These are phyloP conservation scores for Cantharis lateralis DNA, from an alignment of 2,888 invertebrate species.

Conservation along the genomic window DNA sequence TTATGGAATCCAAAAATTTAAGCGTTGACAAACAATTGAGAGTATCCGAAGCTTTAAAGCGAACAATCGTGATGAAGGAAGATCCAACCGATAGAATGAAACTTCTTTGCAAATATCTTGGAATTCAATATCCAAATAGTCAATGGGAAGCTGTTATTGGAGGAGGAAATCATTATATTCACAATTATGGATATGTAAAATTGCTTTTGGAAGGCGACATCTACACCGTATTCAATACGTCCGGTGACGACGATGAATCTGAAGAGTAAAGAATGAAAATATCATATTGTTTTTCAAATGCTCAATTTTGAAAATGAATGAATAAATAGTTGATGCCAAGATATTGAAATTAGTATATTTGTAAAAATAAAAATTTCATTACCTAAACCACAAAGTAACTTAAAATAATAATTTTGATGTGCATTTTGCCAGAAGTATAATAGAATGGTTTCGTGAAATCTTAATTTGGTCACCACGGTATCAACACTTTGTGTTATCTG, in stretches of 20 bases:
- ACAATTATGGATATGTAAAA: neutral
- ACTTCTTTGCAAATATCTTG: conserved; percentile 7
- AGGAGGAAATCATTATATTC: neutral
- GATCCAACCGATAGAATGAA: neutral
- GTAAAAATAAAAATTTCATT: neutral
- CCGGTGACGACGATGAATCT: neutral
- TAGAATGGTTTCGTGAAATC: neutral
- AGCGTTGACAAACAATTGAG: neutral
- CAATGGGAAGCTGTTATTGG: conserved; percentile 5
- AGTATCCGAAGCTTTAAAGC: conserved; percentile 8
- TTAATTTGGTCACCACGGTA: neutral
- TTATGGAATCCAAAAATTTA: neutral
- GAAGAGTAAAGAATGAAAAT: too few relatives aligned
- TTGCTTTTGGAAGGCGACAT: neutral
- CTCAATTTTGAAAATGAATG: neutral
- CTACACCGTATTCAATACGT: neutral
- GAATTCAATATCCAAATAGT: conserved; percentile 8
- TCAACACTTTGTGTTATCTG: conserved; percentile 7
- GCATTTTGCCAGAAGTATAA: neutral
- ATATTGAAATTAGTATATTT: neutral
- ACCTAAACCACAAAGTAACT: neutral
- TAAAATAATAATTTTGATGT: neutral
- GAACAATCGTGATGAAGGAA: conserved; percentile 6
- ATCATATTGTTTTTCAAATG: too few relatives aligned
- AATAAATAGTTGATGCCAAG: neutral